Percentiles rank a stretch among this genome's conserved stretches.
Evolutionary conservation across 2,888 invertebrate species (phyloP).

Genomic region (Spicauda simplicius): DNA sequence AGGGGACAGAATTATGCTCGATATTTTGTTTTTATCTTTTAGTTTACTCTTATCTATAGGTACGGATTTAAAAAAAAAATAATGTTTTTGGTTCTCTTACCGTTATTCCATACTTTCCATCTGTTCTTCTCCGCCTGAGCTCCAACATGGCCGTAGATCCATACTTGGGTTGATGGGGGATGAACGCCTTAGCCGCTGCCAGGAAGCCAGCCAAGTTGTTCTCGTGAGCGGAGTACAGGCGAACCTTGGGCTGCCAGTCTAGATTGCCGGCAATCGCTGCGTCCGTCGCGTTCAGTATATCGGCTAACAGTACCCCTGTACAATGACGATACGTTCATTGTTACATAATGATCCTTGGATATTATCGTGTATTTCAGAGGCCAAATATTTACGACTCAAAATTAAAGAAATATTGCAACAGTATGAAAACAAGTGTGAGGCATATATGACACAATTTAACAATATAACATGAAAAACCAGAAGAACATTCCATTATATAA

Average conservation of each 20-base stretch:
- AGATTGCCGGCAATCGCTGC: constrained; percentile 67
- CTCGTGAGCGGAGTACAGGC: constrained; percentile 86
- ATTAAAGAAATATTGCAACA: too few species aligned
- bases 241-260: constrained; percentile 66
- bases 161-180: constrained; percentile 84
- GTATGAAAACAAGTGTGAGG: too few species aligned
- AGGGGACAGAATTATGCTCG: too few species aligned
- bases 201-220: constrained; percentile 86
- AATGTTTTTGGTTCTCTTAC: constrained; percentile 55
- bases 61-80: too few species aligned
- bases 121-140: constrained; percentile 62
- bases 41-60: too few species aligned
- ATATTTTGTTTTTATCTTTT: too few species aligned
- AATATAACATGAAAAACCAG: too few species aligned
- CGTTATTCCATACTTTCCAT: constrained; percentile 69
- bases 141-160: constrained; percentile 84
- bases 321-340: neutral
- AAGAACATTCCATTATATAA: too few species aligned
- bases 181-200: constrained; percentile 80
- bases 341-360: neutral
- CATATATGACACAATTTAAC: too few species aligned
- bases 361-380: neutral
- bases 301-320: constrained; percentile 77
- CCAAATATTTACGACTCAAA: too few species aligned
- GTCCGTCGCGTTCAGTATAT: constrained; percentile 76